Percentiles rank a stretch among this genome's conserved stretches.
Conservation (phyloP, 2,797 vertebrate species). For the Loris lydekkerianus region DNA sequence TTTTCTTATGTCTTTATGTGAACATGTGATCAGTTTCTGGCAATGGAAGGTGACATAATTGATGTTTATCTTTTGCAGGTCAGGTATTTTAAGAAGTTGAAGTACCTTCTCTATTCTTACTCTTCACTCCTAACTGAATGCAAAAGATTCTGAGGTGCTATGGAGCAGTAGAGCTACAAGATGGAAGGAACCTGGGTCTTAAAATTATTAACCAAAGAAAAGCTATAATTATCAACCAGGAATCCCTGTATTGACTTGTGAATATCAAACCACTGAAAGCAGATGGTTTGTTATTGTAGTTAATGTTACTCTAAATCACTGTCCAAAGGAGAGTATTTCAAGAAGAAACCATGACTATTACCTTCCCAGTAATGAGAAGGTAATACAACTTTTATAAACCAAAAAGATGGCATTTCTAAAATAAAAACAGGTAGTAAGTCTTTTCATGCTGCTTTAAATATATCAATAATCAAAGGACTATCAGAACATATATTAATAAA, state of each 20-base stretch:
- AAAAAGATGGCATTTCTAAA: not conserved
- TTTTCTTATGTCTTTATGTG: not conserved
- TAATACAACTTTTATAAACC: not conserved
- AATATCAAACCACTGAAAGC: not conserved
- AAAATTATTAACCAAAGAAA: not conserved
- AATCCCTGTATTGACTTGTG: not conserved
- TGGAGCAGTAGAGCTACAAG: not conserved
- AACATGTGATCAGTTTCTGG: not conserved
- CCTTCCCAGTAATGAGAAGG: not conserved
- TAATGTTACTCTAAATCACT: not conserved
- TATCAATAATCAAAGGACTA: slow-evolving; percentile 30
- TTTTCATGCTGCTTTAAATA: not conserved
- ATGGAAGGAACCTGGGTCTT: not conserved
- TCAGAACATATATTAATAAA: not conserved
- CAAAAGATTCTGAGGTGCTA: not conserved
- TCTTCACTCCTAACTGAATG: not conserved
- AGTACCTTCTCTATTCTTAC: not conserved
- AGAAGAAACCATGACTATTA: not conserved
- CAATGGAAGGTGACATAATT: not conserved
- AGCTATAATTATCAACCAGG: not conserved
- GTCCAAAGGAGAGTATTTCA: not conserved
- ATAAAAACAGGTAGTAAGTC: slow-evolving; percentile 20
- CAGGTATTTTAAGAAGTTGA: not conserved
- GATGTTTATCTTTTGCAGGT: not conserved
- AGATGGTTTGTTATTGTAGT: not conserved